These are phyloP conservation scores for Neoitamus cyanurus DNA, from an alignment of 2,888 invertebrate genomes.

Conservation along the genomic window DNA sequence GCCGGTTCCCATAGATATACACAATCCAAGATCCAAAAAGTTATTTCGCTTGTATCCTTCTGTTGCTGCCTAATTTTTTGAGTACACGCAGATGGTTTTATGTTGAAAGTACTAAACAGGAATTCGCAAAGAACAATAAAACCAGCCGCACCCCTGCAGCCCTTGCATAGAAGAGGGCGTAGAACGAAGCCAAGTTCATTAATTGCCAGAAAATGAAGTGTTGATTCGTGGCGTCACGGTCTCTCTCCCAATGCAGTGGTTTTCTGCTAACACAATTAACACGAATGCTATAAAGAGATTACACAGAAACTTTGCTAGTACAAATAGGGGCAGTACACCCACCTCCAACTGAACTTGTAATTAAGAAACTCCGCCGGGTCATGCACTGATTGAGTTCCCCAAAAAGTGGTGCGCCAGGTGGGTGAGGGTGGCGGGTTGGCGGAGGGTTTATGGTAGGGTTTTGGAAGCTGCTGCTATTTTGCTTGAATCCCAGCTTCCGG, in stretches of 20 bases:
- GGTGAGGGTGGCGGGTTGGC: not conserved
- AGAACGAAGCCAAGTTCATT: not conserved
- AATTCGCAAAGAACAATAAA: constrained; percentile 6
- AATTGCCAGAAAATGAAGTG: constrained; percentile 17
- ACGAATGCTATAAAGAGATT: constrained; percentile 13
- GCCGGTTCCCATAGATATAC: not conserved
- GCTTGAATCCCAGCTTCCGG: not conserved
- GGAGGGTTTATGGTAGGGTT: not conserved
- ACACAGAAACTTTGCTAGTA: constrained; percentile 21
- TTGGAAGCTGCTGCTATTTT: not conserved
- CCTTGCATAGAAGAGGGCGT: not conserved
- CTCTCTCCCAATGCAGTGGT: not conserved
- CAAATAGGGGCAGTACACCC: constrained; percentile 11
- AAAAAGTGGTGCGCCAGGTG: not conserved
- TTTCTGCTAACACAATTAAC: constrained; percentile 10
- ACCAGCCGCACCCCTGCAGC: not conserved
- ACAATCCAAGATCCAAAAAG: not conserved
- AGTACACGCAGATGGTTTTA: not conserved
- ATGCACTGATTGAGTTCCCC: constrained; percentile 31
- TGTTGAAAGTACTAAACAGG: not conserved
- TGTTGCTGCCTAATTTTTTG: not conserved
- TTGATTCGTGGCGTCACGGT: not conserved
- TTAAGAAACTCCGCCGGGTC: constrained; percentile 28
- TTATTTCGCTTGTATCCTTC: not conserved
- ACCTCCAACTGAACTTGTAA: not conserved